Conservation (phyloP, 1,140 invertebrate genomes). For the Ganaspis sp. region DNA sequence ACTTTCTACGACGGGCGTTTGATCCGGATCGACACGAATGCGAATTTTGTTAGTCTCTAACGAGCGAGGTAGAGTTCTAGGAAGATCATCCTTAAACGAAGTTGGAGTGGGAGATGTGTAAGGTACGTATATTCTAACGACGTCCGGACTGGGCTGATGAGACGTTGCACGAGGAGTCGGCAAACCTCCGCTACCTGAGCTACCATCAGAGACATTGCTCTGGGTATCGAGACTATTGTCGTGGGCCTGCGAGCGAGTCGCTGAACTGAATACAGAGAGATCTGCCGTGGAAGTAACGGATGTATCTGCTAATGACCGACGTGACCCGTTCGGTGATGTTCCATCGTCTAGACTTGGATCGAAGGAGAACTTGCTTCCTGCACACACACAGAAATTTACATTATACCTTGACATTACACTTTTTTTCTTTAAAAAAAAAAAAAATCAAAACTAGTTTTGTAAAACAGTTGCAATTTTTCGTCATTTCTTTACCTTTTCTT, state of each 20-base stretch:
- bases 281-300: conserved; percentile 90
- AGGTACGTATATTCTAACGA: conserved; percentile 86
- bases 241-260: conserved; percentile 83
- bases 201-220: conserved; percentile 83
- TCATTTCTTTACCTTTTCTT: no score
- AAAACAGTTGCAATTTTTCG: conserved; percentile 23
- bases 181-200: conserved; percentile 79
- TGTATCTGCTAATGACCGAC: conserved; percentile 87
- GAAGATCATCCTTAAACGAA: conserved; percentile 78
- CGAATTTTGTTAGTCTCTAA: conserved; percentile 80
- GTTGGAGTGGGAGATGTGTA: conserved; percentile 78
- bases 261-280: conserved; percentile 86
- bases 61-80: conserved; percentile 71
- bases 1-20: conserved; percentile 84
- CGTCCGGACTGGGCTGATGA: conserved; percentile 80
- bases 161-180: conserved; percentile 82
- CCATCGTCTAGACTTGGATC: conserved; percentile 83
- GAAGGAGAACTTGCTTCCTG: conserved; percentile 81
- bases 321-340: conserved; percentile 82
- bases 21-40: conserved; percentile 81
- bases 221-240: conserved; percentile 86
- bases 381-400: conserved; percentile 58
- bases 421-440: conserved; percentile 30
- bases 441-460: not conserved
- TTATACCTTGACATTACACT: conserved; percentile 46